Evolutionary conservation across 1,140 invertebrate species (phyloP), one percentile per base, ranked within the genome.

Genomic region (Ylistrum balloti): DNA sequence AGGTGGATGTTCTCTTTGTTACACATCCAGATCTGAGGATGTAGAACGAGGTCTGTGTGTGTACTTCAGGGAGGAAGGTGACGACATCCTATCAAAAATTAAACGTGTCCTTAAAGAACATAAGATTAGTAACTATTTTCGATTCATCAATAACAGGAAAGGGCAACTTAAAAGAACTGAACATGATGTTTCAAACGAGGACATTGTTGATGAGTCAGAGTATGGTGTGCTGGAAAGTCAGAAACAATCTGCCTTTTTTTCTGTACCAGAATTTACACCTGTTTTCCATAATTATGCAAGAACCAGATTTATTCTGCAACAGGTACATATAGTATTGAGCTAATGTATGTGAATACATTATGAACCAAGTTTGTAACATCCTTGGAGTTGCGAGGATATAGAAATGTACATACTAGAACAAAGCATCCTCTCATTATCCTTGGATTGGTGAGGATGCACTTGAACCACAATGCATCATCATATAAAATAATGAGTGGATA

Each of bases 21-120:
- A 74, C 17, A 28, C 56, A n/a, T 17, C 22, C 5, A n/a, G 15
- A 28, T 74, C 56, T 17, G n/a, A 7, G n/a, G n/a, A 28, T 74
- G 56, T 74, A 17, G n/a, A 74, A 28, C 56, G 88, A 86, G 88
- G 88, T 33, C 35, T 89, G 9, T 86, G 74, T 89, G 88, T 86
- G 9, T 74, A 56, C 13, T 22, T 17, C 32, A 28, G 22, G 33
- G 22, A 48, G 35, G n/a, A 74, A 22, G 15, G 56, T 7, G 28
- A 22, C 9, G 38, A 33, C n/a, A 34, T 15, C 33, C n/a, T 17
- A 20, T 9, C n/a, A 48, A 41, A 86, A 38, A 33, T 89, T 20
- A 89, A 45, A 41, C n/a, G 20, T 7, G 10, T 89, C 1, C 32
- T 86, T 0, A 17, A 32, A 13, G 85, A 41, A 17, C 33, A 48